Base-by-base conservation (phyloP, 1,140 invertebrate genomes). In the Amphibalanus amphitrite region DNA sequence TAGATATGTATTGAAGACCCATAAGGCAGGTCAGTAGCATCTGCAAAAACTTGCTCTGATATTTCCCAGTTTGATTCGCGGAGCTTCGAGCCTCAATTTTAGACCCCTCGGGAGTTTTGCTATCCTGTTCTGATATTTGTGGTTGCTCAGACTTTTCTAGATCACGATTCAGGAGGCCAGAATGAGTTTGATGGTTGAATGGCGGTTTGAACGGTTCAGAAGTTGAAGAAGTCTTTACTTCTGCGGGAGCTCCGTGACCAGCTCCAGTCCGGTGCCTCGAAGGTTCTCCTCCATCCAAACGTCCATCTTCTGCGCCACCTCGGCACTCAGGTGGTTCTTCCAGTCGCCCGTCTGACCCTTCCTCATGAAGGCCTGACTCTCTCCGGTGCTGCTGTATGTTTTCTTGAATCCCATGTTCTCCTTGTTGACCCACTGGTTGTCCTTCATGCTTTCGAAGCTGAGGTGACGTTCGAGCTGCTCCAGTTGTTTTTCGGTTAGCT, bases 381-480 rank as follows among this genome's bases (percentile, higher is more conserved):
- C 47, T 3, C 47, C 47, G 47, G n/a, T n/a, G n/a, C 72, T 73
- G 0, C 74, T 72, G 29, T 75, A 72, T 25, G 81, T 77, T 0
- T 79, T 77, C 0, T 77, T 76, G 29, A 75, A 67, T 6, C 70
- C 69, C 15, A 68, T 77, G 65, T 77, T 77, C 65, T 82, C 83
- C 71, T 86, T 86, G 78, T 91, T 91, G 0, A 90, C 88, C 71
- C 85, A 82, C n/a, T 84, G 83, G 77, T 91, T 91, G 6, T 83
- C 75, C 74, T 85, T 85, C 83, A 91, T 88, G 64, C 79, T 87
- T 38, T 88, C 83, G 73, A 84, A 83, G 59, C 76, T 77, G 69
- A 82, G 79, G 73, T 81, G 80, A 0, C 79, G 72, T 8, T 74
- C 75, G 26, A 83, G 77, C 33, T 72, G 73, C 3, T 75, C 73